These are phyloP conservation scores for Spinus pinus DNA, from an alignment of 2,797 vertebrate species.

Conservation along the genomic window DNA sequence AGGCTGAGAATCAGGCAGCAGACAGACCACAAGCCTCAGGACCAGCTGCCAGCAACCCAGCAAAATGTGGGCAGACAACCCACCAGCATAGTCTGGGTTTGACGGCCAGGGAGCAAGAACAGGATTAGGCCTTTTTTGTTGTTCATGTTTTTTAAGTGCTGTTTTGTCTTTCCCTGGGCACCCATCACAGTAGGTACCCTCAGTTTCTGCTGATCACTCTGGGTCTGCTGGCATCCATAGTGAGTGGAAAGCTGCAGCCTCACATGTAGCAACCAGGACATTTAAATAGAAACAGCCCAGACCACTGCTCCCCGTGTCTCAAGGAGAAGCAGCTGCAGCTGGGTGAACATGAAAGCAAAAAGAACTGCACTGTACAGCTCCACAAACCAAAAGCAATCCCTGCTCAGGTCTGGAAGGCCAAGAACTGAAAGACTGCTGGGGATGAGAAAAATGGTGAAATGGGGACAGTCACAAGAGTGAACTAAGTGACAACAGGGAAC, in stretches of 20 bases:
- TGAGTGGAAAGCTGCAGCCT: neutral
- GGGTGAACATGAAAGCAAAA: neutral
- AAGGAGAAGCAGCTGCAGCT: neutral
- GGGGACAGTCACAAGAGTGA: neutral
- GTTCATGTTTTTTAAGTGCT: fast-evolving
- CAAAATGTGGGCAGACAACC: fast-evolving
- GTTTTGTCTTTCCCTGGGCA: neutral
- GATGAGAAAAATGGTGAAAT: neutral
- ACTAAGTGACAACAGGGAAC: neutral
- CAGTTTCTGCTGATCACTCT: fast-evolving
- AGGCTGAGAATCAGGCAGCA: neutral
- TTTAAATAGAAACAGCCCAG: neutral
- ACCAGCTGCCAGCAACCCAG: neutral
- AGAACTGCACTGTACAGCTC: neutral
- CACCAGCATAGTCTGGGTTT: fast-evolving
- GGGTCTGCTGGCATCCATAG: fast-evolving
- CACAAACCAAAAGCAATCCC: neutral
- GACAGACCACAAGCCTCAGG: neutral
- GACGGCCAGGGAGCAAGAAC: neutral
- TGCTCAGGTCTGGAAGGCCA: neutral
- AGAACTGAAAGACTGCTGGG: neutral
- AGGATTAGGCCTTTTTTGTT: neutral
- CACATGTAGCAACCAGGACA: fast-evolving
- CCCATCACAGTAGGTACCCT: neutral
- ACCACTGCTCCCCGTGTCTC: neutral